Base-by-base conservation (phyloP, 2,113 vertebrate genomes). In the Ochotona curzoniae region DNA sequence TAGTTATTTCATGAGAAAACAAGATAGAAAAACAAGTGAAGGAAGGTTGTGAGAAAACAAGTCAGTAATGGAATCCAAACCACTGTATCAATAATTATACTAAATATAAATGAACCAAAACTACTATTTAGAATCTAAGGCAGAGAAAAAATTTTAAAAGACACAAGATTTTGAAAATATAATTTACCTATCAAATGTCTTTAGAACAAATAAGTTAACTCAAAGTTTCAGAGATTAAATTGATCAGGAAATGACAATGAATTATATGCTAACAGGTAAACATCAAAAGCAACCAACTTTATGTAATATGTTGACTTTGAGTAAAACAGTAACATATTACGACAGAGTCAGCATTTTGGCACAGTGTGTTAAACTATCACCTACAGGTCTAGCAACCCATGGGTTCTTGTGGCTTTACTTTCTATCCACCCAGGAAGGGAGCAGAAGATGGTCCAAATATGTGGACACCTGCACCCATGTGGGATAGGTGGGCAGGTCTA, bases 51-150 rank as follows among this genome's bases (percentile, higher is more conserved):
- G 64, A 71, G 18, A 86, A 35, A 82, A 15, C 35, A 73, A 93
- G 67, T 18, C 35, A 60, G 32, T 60, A 84, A 49, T 63, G 28
- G 3, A 57, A 64, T 71, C 66, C 71, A 70, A 81, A 64, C 61
- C 3, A 82, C 73, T 12, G 44, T 49, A 83, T 78, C 60, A 67
- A 9, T 73, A 89, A 79, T 44, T 73, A 63, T 38, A 32, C 47
- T 89, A 74, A 93, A 87, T 87, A 74, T 44, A 89, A 89, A 38
- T 95, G 14, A 91, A 66, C 8, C 13, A 82, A 83, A 63, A 38
- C 76, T 64, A 25, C 1, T 2, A 71, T 13, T 79, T 78, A 73
- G 63, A 90, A 63, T 83, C 0, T 0, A 57, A 73, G 23, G 80
- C 26, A 73, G 11, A 60, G 49, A 7, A 21, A 5, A 63, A 51